Evolutionary conservation across 2,888 invertebrate species (phyloP).

Genomic region (Galerucella nymphaeae): DNA sequence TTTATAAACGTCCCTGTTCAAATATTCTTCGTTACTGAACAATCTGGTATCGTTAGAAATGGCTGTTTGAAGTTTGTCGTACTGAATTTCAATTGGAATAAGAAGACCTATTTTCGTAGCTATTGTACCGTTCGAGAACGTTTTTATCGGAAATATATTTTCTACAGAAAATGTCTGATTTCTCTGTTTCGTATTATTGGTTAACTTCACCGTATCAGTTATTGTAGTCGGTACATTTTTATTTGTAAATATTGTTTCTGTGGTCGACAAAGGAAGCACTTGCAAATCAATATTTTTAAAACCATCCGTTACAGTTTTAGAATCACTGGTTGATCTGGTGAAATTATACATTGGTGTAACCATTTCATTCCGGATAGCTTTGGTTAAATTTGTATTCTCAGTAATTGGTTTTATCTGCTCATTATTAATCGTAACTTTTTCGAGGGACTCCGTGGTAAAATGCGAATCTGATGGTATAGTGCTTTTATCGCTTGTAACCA

Average conservation of each 20-base stretch:
- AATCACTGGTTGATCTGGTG: background rate
- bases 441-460: background rate
- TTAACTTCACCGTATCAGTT: background rate
- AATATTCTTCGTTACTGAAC: conserved; percentile 24
- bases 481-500: background rate
- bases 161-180: background rate
- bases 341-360: background rate
- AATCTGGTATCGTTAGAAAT: background rate
- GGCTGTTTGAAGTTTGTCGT: conserved; percentile 15
- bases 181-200: background rate
- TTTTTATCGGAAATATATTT: conserved; percentile 11
- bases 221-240: background rate
- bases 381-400: background rate
- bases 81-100: conserved; percentile 40
- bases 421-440: background rate
- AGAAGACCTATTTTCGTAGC: conserved; percentile 30
- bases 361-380: background rate
- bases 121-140: conserved; percentile 12
- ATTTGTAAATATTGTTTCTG: background rate
- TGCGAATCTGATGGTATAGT: background rate
- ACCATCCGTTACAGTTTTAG: background rate
- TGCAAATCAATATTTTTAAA: background rate
- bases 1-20: conserved; percentile 13
- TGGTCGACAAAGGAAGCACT: background rate
- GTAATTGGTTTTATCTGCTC: no score